A percentile compares a stretch with the other conserved stretches of the same genome.
Evolutionary conservation across 1,140 invertebrate genomes (phyloP).

Genomic region (Bombus ignitus): DNA sequence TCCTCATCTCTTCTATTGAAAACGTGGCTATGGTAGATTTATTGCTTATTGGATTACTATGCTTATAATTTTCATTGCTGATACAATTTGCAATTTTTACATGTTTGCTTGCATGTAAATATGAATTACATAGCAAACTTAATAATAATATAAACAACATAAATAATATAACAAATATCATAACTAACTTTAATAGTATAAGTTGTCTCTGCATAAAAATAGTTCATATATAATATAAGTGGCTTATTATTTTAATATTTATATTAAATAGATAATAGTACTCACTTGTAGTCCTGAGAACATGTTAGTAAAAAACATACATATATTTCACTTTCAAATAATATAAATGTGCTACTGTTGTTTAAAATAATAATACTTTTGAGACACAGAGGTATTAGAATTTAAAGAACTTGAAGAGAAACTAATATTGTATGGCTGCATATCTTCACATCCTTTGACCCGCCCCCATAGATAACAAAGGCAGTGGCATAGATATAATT

Average conservation of each 20-base stretch:
- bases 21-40: neutral
- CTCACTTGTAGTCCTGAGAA: slow-evolving; percentile 41
- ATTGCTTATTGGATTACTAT: neutral
- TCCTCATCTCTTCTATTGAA: slow-evolving; percentile 40
- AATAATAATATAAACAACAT: slow-evolving; percentile 45
- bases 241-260: neutral
- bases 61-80: neutral
- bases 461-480: slow-evolving; percentile 58
- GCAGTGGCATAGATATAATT: slow-evolving; percentile 31
- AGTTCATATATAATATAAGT: neutral
- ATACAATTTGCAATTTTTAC: slow-evolving; percentile 14
- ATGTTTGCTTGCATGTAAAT: slow-evolving; percentile 34
- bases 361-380: neutral
- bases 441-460: slow-evolving; percentile 41
- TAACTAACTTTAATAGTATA: slow-evolving; percentile 35
- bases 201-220: slow-evolving; percentile 50
- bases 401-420: neutral
- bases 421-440: slow-evolving; percentile 8
- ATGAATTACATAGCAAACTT: slow-evolving; percentile 39
- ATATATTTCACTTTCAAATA: neutral
- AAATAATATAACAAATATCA: slow-evolving; percentile 30
- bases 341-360: neutral
- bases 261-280: neutral
- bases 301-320: slow-evolving; percentile 10
- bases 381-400: neutral